phyloP scores from a whole-genome alignment of 2,888 invertebrate species.

The Campopleginae sp. region DNA sequence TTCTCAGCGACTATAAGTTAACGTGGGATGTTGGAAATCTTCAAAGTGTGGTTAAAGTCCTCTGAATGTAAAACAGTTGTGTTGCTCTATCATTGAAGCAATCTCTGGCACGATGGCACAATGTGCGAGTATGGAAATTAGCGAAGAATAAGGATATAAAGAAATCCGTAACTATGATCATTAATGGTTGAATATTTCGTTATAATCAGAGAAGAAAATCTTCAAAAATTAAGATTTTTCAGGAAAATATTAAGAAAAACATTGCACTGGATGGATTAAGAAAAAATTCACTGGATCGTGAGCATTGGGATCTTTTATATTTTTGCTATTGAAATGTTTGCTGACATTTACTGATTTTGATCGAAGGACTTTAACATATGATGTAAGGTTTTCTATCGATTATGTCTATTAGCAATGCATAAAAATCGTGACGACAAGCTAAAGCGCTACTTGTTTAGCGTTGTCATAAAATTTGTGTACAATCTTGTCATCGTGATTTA shows the following conservation, averaged over 20 bases:
- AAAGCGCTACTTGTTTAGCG: conserved; percentile 50
- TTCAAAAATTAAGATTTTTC: no score
- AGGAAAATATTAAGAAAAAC: no score
- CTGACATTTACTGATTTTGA: conserved; percentile 15
- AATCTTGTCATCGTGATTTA: conserved; percentile 18
- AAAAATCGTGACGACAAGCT: conserved; percentile 51
- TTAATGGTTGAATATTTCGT: no score
- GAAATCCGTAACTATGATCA: no score
- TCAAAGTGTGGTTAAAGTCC: conserved; percentile 4
- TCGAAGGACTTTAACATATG: neutral
- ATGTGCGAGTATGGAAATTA: no score
- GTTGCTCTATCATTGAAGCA: neutral
- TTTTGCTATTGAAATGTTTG: no score
- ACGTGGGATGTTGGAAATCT: neutral
- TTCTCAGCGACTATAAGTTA: neutral
- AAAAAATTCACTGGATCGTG: no score
- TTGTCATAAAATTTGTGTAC: conserved; percentile 16
- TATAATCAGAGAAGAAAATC: no score
- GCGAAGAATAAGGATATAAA: no score
- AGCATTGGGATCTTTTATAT: no score
- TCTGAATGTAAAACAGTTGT: conserved; percentile 8
- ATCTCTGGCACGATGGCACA: neutral
- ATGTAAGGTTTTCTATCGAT: conserved; percentile 41
- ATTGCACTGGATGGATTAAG: no score
- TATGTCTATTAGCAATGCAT: conserved; percentile 49